A percentile compares a stretch with the other conserved stretches of the same genome.
These are phyloP conservation scores for Griposia aprilina DNA, from an alignment of 2,888 invertebrate species.

Conservation along the genomic window DNA sequence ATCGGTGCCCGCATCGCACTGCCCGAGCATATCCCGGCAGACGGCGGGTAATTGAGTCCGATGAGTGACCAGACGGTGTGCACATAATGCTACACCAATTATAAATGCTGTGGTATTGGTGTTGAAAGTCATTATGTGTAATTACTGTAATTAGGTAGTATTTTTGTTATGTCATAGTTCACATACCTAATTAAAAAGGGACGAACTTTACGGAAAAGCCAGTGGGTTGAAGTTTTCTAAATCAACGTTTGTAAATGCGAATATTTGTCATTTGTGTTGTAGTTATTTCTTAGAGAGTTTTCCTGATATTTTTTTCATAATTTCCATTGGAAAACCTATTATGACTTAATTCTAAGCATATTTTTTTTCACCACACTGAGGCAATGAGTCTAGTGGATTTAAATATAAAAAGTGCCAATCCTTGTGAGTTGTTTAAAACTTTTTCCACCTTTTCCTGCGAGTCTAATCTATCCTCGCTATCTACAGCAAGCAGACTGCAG, in stretches of 20 bases:
- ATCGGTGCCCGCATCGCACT: slow-evolving; percentile 70
- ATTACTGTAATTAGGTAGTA: background rate
- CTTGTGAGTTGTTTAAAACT: background rate
- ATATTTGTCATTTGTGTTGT: background rate
- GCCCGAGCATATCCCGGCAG: slow-evolving; percentile 14
- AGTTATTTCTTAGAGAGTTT: background rate
- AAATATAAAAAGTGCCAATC: background rate
- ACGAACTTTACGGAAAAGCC: background rate
- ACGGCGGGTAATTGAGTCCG: slow-evolving; percentile 64
- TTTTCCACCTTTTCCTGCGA: background rate
- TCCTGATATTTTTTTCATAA: background rate
- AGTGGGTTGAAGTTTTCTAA: background rate
- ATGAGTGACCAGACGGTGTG: slow-evolving; percentile 65
- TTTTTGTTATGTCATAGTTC: background rate
- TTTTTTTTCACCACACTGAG: background rate
- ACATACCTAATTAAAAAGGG: background rate
- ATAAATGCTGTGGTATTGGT: slow-evolving; percentile 27
- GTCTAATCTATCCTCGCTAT: background rate
- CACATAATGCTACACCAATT: slow-evolving; percentile 53
- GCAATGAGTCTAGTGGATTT: background rate
- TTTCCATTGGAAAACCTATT: background rate
- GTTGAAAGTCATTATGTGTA: slow-evolving; percentile 35
- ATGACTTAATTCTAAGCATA: background rate
- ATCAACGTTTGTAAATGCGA: background rate
- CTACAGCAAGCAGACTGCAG: background rate